Percentiles rank a stretch among this genome's conserved stretches.
These are phyloP conservation scores for Athalia cordata DNA, from an alignment of 2,888 invertebrate species.

Conservation along the genomic window DNA sequence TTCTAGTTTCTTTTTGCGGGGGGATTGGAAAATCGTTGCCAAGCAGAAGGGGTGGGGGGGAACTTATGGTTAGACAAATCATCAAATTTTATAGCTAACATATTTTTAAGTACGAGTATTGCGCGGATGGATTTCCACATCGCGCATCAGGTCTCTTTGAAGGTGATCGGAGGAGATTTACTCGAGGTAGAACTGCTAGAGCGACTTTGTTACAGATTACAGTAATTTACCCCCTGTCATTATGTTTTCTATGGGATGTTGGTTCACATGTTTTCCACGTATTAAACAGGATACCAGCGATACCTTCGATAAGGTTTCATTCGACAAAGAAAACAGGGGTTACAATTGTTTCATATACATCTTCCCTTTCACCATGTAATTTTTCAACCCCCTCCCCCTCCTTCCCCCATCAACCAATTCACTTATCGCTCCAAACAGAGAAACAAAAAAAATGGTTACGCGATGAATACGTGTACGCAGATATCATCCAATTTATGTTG, in stretches of 20 bases:
- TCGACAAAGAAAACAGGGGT: neutral
- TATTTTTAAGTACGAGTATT: too few species aligned
- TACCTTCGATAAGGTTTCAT: neutral
- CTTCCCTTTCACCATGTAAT: neutral
- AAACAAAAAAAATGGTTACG: neutral
- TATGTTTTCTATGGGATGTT: neutral
- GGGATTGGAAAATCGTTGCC: too few species aligned
- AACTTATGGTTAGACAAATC: too few species aligned
- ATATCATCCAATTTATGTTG: too few species aligned
- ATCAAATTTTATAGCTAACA: too few species aligned
- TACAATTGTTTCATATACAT: neutral
- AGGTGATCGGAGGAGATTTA: neutral
- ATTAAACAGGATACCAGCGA: neutral
- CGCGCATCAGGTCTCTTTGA: too few species aligned
- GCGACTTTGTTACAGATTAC: slow-evolving; percentile 2
- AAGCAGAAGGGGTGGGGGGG: too few species aligned
- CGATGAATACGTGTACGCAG: too few species aligned
- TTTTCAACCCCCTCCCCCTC: neutral
- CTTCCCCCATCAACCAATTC: neutral
- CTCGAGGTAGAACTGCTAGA: neutral
- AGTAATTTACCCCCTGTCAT: neutral
- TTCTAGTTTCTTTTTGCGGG: neutral
- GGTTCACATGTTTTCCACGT: neutral
- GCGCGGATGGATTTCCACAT: too few species aligned
- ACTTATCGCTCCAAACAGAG: neutral